Conservation (phyloP, 2,888 invertebrate species). For the Lathronympha strigana region DNA sequence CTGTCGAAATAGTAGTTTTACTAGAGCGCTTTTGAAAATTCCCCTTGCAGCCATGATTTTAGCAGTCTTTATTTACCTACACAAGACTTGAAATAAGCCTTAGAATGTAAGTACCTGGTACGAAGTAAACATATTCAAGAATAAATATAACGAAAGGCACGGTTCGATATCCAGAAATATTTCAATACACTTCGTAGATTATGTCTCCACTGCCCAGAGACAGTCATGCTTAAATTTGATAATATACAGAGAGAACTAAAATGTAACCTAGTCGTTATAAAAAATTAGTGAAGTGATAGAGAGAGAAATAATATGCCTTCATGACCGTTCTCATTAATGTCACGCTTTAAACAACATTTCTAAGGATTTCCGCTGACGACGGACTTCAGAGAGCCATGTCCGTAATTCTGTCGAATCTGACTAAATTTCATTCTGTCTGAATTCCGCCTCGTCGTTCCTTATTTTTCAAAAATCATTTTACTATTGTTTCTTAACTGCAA, state of each 20-base stretch:
- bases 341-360: neutral
- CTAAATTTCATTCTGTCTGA: neutral
- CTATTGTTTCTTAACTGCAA: constrained; percentile 13
- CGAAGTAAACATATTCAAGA: neutral
- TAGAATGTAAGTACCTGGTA: neutral
- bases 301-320: constrained; percentile 12
- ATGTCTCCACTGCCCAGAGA: neutral
- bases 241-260: constrained; percentile 17
- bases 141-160: neutral
- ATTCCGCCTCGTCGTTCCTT: too few relatives aligned
- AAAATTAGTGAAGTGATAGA: constrained; percentile 10
- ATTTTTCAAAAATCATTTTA: neutral
- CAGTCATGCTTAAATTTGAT: neutral
- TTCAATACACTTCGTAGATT: neutral
- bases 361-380: neutral
- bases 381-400: neutral
- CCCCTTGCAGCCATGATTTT: neutral
- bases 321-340: neutral
- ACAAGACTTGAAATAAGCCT: neutral
- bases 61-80: too few relatives aligned
- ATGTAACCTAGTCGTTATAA: neutral
- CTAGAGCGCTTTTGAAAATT: neutral
- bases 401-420: neutral
- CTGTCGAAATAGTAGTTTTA: neutral
- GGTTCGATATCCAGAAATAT: neutral